Base-by-base conservation (phyloP, 2,888 invertebrate genomes). In the Acrocyrtus sp. region DNA sequence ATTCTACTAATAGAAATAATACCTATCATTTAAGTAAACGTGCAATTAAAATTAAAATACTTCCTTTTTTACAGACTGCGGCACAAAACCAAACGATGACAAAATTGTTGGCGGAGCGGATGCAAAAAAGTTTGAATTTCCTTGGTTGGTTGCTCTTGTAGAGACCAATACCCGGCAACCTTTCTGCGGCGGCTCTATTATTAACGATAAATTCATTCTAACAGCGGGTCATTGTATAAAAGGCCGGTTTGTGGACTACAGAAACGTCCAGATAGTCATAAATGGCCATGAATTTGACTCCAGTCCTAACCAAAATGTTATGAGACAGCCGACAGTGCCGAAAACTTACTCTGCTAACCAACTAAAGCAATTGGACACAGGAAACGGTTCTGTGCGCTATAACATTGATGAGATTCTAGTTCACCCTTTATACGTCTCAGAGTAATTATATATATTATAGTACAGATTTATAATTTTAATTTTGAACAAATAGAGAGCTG, bases 81-180 rank as follows among this genome's bases (percentile, higher is more conserved):
- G 80, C 1, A 74, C 68, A 10, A 75, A 75, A 17, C 72, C 73
- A 17, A 72, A 74, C 15, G 66, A 78, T 10, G 62, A 80, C 34
- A 21, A 77, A 34, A 78, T 80, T 26, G 75, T 78, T 8, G 74
- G 74, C 15, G 78, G 78, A 6, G 72, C 66, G 27, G 39, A 24
- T 19, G 78, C 78, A 1, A 75, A 68, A n/a, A 74, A 75, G 47
- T 60, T 69, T 10, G 80, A 80, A 29, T 78, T 66, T 48, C 80
- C 80, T 6, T 80, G 80, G 80, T 53, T 80, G 0, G 78, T 76
- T 8, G 80, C 80, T 1, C 21, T 77, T 2, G 80, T 80, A 8
- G 75, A 79, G 51, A 67, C 78, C 0, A 47, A 76, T 1, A 79
- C 77, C 0, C 51, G 77, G n/a, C 76, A 75, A 24, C 79, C 79